These are phyloP conservation scores for Scomber colias DNA, from an alignment of 2,113 vertebrate species.

Conservation along the genomic window DNA sequence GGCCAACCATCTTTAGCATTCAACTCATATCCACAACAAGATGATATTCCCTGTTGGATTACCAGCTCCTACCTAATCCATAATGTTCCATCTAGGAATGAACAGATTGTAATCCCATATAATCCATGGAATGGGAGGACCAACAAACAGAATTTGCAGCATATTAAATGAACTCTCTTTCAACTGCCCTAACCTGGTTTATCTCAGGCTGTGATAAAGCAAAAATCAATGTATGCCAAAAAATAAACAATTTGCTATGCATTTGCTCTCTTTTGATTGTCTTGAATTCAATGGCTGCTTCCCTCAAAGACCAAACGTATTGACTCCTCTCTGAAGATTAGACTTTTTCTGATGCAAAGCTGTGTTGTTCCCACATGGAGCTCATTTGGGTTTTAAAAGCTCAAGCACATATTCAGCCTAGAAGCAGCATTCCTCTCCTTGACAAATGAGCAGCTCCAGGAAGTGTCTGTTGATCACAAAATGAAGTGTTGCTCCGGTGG, in stretches of 20 bases:
- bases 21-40: constrained; percentile 31
- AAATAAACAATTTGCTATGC: not conserved
- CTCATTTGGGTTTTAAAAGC: not conserved
- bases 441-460: not conserved
- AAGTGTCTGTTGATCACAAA: constrained; percentile 18
- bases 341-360: not conserved
- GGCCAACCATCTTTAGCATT: constrained; percentile 29
- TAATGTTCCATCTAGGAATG: constrained; percentile 61
- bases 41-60: constrained; percentile 62
- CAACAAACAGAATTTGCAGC: constrained; percentile 17
- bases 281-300: not conserved
- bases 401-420: constrained; percentile 7
- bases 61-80: constrained; percentile 66
- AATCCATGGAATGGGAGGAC: constrained; percentile 63
- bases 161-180: constrained; percentile 1
- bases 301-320: not conserved
- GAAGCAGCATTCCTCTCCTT: not conserved
- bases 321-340: not conserved
- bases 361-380: not conserved
- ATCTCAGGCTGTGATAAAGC: not conserved
- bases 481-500: constrained; percentile 6
- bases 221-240: not conserved
- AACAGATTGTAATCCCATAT: constrained; percentile 60
- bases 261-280: not conserved
- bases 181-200: not conserved